Evolutionary conservation across 2,797 vertebrate genomes (phyloP), one percentile per base, ranked within the genome.

Genomic region (Urocyon cinereoargenteus): DNA sequence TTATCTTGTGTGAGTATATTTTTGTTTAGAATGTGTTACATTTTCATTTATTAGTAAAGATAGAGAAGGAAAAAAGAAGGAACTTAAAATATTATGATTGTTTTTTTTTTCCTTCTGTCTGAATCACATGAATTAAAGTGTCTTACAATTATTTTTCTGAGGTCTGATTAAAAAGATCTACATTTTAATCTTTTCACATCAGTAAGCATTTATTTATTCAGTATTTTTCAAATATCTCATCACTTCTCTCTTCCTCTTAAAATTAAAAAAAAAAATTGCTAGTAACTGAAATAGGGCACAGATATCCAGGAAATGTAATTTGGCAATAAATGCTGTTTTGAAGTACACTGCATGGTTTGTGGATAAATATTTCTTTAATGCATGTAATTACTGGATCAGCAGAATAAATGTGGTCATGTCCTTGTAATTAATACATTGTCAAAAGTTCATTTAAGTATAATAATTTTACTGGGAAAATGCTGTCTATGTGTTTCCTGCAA

Each of bases 391-490:
- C 98, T n/a, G n/a, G 98, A 99, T 99, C 99, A 99, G 98, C 98
- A 99, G 98, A 98, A 99, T 99, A 98, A 99, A 99, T 99, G 98
- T 98, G 99, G 99, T 99, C 99, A 98, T 98, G 98, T 99, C 98
- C 98, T 99, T 98, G 98, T 99, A 99, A 99, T 99, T 99, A 99
- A 99, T 99, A 99, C 98, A 99, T 99, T 99, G 99, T 99, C 99
- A 99, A 98, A 99, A 99, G 99, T 99, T 99, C 98, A 98, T 99
- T 99, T 99, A 99, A 98, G 98, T 98, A 98, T 99, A 99, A 99
- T 99, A 99, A 99, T 99, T 99, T 99, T 98, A 98, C 98, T 96
- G 97, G 45, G 97, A 98, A 99, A 99, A 98, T 98, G 98, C 98
- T 99, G 98, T 97, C 98, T 98, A 31, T 98, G 98, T 98, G 96